Evolutionary conservation across 1,140 invertebrate genomes (phyloP).

Genomic region (Zaprionus nigranus): DNA sequence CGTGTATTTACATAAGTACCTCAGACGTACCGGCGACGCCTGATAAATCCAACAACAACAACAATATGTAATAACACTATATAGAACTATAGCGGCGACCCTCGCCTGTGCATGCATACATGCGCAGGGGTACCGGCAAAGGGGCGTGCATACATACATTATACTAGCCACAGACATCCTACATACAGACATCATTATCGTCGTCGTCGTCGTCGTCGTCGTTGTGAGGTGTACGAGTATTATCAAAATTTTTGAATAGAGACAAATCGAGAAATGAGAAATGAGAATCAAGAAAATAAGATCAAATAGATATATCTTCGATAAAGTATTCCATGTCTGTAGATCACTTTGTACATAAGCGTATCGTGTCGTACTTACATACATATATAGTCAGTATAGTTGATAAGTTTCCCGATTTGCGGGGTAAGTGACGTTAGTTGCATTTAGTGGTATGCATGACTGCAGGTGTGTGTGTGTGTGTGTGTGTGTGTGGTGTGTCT

Average conservation of each 20-base stretch:
- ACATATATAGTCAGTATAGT: conserved; percentile 8
- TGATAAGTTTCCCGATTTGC: not conserved
- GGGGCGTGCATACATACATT: not conserved
- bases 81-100: not conserved
- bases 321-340: not conserved
- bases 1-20: conserved; percentile 46
- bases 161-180: not conserved
- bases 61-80: conserved; percentile 7
- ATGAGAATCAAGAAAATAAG: not conserved
- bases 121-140: not conserved
- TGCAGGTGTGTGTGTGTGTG: not conserved
- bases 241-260: conserved; percentile 10
- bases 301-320: conserved; percentile 1
- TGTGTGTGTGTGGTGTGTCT: not conserved
- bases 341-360: conserved; percentile 7
- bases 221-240: conserved; percentile 1
- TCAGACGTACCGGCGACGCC: conserved; percentile 40
- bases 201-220: not conserved
- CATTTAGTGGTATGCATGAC: conserved; percentile 18
- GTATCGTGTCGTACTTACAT: conserved; percentile 14
- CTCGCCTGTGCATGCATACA: not conserved
- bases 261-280: not conserved
- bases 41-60: conserved; percentile 23
- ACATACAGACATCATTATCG: not conserved
- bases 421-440: not conserved